Evolutionary conservation across 2,888 invertebrate genomes (phyloP), one percentile per base, ranked within the genome.

Genomic region (Epistrophe grossulariae): DNA sequence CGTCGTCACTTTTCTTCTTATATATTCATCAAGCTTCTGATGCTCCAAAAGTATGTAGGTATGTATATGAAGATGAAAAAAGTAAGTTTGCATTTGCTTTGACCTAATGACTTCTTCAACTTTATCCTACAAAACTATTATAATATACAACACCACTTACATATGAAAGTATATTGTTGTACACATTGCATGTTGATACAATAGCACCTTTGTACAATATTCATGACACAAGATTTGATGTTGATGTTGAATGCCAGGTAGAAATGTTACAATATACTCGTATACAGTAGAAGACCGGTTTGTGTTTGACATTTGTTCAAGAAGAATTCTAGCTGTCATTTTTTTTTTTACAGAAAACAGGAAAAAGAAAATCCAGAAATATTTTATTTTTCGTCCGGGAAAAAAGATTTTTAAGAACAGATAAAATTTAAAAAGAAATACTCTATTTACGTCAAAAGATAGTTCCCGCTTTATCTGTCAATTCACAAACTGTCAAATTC

Each of bases 61-160:
- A 24, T n/a, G 1, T 15, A 7, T 43, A 11, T 50, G 4, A 50
- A 11, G 35, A 59, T 35, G 35, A 24, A 35, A 59, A 35, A 35
- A 35, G 59, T 59, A 17, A 35, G 35, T 59, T 59, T 59, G 35
- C 59, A 59, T 35, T 59, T 38, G 59, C 59, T 59, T 9, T 59
- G 38, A 59, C 35, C 59, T 59, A 59, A 59, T 59, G 59, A 59
- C 59, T 35, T 59, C 59, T 59, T 59, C 59, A 59, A 35, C 59
- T 35, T 59, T 59, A 31, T 57, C 6, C 19, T 50, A 50, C 50
- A 50, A 24, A 50, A 50, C 50, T 11, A 19, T 50, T 5, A 45
- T 45, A 43, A 43, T 0, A 45, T 13, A 48, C 48, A 38, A n/a
- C 38, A 59, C 6, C 59, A 38, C 59, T 59, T 35, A 38, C 17